Percentiles rank a stretch among this genome's conserved stretches.
phyloP scores from a whole-genome alignment of 2,113 vertebrate genomes.

The Pavo muticus region DNA sequence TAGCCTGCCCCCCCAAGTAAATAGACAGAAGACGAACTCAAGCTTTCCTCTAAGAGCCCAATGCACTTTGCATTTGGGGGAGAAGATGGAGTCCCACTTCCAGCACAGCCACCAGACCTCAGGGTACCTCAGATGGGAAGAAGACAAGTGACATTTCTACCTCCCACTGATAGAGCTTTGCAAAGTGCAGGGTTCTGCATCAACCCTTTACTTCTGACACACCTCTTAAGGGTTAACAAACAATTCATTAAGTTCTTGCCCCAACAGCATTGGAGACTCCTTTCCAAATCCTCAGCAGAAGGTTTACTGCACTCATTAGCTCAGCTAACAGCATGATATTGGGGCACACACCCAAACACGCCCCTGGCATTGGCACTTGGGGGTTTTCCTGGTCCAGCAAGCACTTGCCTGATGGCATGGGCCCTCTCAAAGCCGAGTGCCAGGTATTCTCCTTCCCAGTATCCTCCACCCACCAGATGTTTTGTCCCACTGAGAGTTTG shows the following conservation, averaged over 20 bases:
- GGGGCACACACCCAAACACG: background rate
- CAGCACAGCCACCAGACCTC: background rate
- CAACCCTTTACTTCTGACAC: background rate
- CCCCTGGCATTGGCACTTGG: background rate
- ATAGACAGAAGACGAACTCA: background rate
- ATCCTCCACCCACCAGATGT: background rate
- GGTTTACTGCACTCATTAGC: background rate
- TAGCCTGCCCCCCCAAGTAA: conserved; percentile 21
- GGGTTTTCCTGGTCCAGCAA: background rate
- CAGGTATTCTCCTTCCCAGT: background rate
- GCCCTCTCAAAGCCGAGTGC: background rate
- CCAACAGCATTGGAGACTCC: background rate
- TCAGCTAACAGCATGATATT: background rate
- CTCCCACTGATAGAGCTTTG: background rate
- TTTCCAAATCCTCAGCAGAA: conserved; percentile 5
- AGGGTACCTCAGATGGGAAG: background rate
- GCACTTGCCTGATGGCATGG: background rate
- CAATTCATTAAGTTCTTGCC: background rate
- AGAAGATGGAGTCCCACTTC: background rate
- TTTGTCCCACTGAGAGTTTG: background rate
- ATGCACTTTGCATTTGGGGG: background rate
- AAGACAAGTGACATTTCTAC: background rate
- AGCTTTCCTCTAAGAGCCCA: background rate
- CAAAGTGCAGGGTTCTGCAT: background rate
- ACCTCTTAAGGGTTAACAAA: background rate